Evolutionary conservation across 2,888 invertebrate species (phyloP).

Genomic region (Chrysolina americana): DNA sequence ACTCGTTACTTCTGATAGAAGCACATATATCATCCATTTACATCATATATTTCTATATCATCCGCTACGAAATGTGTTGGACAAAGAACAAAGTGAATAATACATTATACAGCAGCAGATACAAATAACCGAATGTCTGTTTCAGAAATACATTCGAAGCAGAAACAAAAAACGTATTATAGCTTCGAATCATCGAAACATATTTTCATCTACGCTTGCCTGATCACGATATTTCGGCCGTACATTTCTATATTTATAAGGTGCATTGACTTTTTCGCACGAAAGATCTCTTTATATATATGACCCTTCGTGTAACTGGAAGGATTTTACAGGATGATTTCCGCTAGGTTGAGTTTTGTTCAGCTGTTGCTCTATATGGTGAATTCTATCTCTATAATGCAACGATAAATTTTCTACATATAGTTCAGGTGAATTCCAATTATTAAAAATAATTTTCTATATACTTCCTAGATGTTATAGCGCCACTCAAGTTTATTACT

Average conservation of each 20-base stretch:
- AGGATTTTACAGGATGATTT: conserved; percentile 17
- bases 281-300: conserved; percentile 32
- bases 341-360: background rate
- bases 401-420: background rate
- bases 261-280: conserved; percentile 32
- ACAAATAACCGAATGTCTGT: conserved; percentile 21
- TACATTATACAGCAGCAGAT: conserved; percentile 1
- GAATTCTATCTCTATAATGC: background rate
- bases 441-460: too few species aligned
- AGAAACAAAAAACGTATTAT: conserved; percentile 22
- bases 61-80: conserved; percentile 3
- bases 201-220: conserved; percentile 39
- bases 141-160: conserved; percentile 10
- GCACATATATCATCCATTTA: too few species aligned
- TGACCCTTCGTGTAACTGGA: conserved; percentile 31
- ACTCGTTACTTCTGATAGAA: too few species aligned
- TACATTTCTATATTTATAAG: conserved; percentile 41
- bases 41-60: background rate
- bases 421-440: background rate
- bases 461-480: too few species aligned
- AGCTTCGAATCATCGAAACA: conserved; percentile 32
- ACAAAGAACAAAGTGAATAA: conserved; percentile 10
- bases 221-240: conserved; percentile 34
- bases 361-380: background rate
- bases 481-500: too few species aligned